Evolutionary conservation across 2,797 vertebrate species (phyloP).

Genomic region (Ataeniobius toweri): DNA sequence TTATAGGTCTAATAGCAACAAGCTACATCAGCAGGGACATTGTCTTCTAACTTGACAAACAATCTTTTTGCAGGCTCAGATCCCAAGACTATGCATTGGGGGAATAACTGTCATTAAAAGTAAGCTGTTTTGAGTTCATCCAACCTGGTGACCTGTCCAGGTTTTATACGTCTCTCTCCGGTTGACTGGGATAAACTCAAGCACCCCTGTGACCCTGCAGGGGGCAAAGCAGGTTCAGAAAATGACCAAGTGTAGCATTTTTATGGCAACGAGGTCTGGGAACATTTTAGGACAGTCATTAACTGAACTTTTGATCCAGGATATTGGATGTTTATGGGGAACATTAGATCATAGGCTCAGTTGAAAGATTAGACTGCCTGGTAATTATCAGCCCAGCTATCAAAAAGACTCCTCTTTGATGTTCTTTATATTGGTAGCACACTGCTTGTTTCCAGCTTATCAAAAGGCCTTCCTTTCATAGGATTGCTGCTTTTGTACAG

Average conservation of each 20-base stretch:
- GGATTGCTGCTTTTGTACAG: constrained; percentile 41
- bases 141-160: no score
- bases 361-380: constrained; percentile 23
- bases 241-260: background rate
- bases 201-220: background rate
- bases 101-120: background rate
- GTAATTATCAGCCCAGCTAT: constrained; percentile 27
- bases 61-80: background rate
- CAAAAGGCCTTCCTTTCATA: constrained; percentile 43
- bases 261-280: constrained; percentile 5
- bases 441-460: constrained; percentile 31
- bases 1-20: no score
- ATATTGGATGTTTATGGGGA: constrained; percentile 37
- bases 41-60: background rate
- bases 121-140: background rate
- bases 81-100: background rate
- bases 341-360: constrained; percentile 39
- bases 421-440: constrained; percentile 22
- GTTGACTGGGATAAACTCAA: background rate
- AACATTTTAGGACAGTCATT: constrained; percentile 32
- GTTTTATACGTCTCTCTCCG: background rate
- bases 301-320: constrained; percentile 44
- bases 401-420: constrained; percentile 28
- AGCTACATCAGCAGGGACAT: no score
- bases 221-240: constrained; percentile 11